Conservation (phyloP, 1,140 invertebrate species). For the Bombus affinis region DNA sequence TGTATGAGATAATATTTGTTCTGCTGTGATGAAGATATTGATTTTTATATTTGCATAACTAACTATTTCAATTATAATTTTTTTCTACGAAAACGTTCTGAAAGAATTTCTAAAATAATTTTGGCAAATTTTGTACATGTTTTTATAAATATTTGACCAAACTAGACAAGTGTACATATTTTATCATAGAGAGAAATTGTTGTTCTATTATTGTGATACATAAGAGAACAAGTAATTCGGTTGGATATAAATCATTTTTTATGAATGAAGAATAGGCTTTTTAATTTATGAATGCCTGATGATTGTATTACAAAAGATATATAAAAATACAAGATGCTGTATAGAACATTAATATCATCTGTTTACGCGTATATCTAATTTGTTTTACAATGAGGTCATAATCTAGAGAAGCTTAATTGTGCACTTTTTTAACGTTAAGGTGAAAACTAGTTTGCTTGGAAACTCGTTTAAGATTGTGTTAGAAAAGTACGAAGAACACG, state of each 20-base stretch:
- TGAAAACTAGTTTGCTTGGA: not conserved
- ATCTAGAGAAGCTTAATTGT: slow-evolving; percentile 22
- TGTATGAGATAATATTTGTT: not conserved
- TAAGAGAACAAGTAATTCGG: too few species aligned
- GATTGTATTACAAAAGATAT: not conserved
- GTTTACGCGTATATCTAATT: slow-evolving; percentile 4
- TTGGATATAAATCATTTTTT: not conserved
- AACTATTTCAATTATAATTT: not conserved
- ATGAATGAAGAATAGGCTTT: not conserved
- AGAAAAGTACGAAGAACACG: not conserved
- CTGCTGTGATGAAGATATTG: not conserved
- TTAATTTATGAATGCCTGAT: not conserved
- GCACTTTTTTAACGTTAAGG: not conserved
- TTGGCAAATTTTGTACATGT: not conserved
- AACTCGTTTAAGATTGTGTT: slow-evolving; percentile 15
- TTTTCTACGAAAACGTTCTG: not conserved
- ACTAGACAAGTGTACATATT: too few species aligned
- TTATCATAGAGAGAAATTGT: too few species aligned
- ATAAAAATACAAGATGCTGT: not conserved
- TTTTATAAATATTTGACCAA: too few species aligned
- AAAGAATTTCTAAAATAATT: not conserved
- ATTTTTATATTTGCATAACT: not conserved
- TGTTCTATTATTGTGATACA: too few species aligned
- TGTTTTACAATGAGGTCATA: not conserved
- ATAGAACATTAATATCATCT: not conserved